These are phyloP conservation scores for Echinops telfairi DNA, from an alignment of 2,113 vertebrate species.

Conservation along the genomic window DNA sequence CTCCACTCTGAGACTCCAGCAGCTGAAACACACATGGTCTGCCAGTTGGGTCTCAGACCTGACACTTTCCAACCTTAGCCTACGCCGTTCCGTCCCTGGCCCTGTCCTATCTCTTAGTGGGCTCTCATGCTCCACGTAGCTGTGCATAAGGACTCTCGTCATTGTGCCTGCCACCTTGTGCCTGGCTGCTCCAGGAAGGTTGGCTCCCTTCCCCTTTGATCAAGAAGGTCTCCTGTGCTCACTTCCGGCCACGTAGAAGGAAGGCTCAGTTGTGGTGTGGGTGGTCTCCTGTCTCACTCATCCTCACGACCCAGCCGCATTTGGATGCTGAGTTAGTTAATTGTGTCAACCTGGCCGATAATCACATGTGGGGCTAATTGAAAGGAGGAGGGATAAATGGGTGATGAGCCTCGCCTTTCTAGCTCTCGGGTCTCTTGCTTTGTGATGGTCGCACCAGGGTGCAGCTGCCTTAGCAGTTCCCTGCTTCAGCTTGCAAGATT, in stretches of 20 bases:
- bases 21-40: background rate
- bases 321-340: too few species aligned
- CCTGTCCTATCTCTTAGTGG: background rate
- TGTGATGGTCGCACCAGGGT: too few species aligned
- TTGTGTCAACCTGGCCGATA: too few species aligned
- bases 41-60: too few species aligned
- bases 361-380: too few species aligned
- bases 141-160: background rate
- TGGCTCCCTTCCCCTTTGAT: background rate
- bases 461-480: too few species aligned
- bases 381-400: too few species aligned
- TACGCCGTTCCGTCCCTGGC: accelerated
- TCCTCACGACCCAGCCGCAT: background rate
- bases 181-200: background rate
- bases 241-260: background rate
- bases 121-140: background rate
- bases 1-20: background rate
- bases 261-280: background rate
- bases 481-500: too few species aligned
- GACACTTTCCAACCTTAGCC: background rate
- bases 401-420: too few species aligned
- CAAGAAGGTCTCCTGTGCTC: background rate
- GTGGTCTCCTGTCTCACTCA: background rate
- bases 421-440: too few species aligned
- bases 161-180: too few species aligned